Evolutionary conservation across 2,113 vertebrate genomes (phyloP), one percentile per base, ranked within the genome.

Genomic region (Indicator maculatus): DNA sequence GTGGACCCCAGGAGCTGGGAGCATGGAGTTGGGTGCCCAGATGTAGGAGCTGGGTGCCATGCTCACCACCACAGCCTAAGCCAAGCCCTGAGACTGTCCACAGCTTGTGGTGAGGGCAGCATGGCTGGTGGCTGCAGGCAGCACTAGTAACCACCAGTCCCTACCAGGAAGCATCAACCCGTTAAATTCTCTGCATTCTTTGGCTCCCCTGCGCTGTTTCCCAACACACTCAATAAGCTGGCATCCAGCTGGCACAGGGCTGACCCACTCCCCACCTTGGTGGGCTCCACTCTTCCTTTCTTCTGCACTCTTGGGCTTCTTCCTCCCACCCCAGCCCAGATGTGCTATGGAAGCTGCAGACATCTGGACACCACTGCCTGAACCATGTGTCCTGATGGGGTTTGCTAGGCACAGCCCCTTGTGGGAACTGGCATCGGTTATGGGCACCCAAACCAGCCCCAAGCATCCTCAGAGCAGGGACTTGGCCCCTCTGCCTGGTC

Each of bases 341-440:
- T 0, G 12, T 52, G 24, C n/a, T 7, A 1, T 39, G 4, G 21
- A 50, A 64, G 28, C 27, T 4, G 2, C 24, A 5, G 38, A 44
- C 47, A 7, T 1, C 11, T 1, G 0, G 55, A 18, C 41, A 8
- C 1, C 5, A 1, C 9, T 45, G 16, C 60, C 81, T 66, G 7
- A 0, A 0, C 41, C 44, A 1, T 0, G 0, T 0, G 15, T 27
- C 41, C 30, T 0, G 33, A 2, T 5, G 36, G 41, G 11, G 24
- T 77, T 30, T 24, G 44, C 23, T 20, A 39, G 31, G 56, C 17
- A 16, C 7, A 16, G 33, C 31, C 12, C 65, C 30, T 27, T 0
- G 0, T 3, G 30, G 61, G 11, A 64, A 39, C 60, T 3, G 30
- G 36, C 26, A 5, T 1, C 31, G 39, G 31, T 28, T n/a, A 27